These are phyloP conservation scores for Drosophila melanosoma DNA, from an alignment of 2,888 invertebrate species.

Conservation along the genomic window DNA sequence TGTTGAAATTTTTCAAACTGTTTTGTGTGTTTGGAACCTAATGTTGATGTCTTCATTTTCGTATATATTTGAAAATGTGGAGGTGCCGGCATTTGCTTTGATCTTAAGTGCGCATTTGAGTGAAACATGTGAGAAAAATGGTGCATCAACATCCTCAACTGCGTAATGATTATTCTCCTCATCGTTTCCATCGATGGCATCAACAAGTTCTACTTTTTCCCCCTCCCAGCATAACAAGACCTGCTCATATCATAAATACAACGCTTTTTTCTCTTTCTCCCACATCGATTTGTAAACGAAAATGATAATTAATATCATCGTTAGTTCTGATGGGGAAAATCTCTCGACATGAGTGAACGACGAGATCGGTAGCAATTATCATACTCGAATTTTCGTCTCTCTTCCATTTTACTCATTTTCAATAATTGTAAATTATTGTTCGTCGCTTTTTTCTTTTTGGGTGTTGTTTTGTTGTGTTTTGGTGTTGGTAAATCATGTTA, in stretches of 20 bases:
- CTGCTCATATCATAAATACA: constrained; percentile 64
- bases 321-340: constrained; percentile 47
- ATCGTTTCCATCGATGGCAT: constrained; percentile 36
- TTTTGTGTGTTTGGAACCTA: constrained; percentile 30
- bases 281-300: constrained; percentile 68
- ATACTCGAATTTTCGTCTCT: constrained; percentile 59
- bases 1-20: constrained; percentile 64
- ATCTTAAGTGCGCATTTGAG: constrained; percentile 73
- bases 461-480: constrained; percentile 50
- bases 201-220: constrained; percentile 52
- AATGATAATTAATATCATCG: constrained; percentile 80
- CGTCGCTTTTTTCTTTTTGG: constrained; percentile 12
- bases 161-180: constrained; percentile 22
- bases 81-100: constrained; percentile 69
- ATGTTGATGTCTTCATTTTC: constrained; percentile 70
- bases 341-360: constrained; percentile 16
- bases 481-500: constrained; percentile 75
- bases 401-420: constrained; percentile 40
- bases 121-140: constrained; percentile 76
- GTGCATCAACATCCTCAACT: constrained; percentile 55
- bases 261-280: constrained; percentile 45
- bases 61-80: constrained; percentile 32
- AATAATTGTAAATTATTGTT: constrained; percentile 75
- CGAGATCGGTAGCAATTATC: constrained; percentile 72
- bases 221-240: constrained; percentile 53